Evolutionary conservation across 2,797 vertebrate genomes (phyloP), one percentile per base, ranked within the genome.

Genomic region (Hippoglossus hippoglossus): DNA sequence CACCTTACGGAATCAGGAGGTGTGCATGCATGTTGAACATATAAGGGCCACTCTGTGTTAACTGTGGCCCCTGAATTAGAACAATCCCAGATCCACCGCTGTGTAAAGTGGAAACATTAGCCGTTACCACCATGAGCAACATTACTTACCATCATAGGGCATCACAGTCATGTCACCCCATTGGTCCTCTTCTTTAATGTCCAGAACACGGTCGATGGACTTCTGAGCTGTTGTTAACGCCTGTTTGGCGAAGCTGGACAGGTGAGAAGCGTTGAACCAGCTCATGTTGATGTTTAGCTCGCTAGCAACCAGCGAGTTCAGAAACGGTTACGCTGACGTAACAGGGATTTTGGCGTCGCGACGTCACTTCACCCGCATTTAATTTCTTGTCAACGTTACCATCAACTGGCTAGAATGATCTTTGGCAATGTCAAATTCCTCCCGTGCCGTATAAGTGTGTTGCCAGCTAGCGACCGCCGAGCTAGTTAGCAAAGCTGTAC

Each of bases 171-270:
- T 84, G 79, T 95, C 95, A 44, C 88, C 93, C 97, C 97, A 99
- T 62, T 95, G 95, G 73, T 96, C 97, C 77, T 97, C 98, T 67
- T 98, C 96, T 91, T 99, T 94, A 73, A 99, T 99, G 86, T 99
- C 98, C 93, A 99, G 85, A 66, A 99, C 98, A 68, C 98, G 91
- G 89, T 99, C 98, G 81, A 99, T 99, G 51, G 98, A 99, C 82
- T 99, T 99, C 94, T 99, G 98, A 50, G 98, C 98, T 85, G 96
- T 94, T 46, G 97, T 97, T 85, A 99, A 93, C 72, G 98, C 98
- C 94, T 99, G 98, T 89, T 99, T 99, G 63, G 98, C 98, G 79
- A 99, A 99, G 86, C 92, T 99, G 66, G 98, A 99, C 63, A 99
- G 91, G 67, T 99, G 98, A 34, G 98, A 96, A 22, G 98, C 92